Percentiles rank a stretch among this genome's conserved stretches.
Conservation (phyloP, 1,140 invertebrate species). For the Nebria ingens region DNA sequence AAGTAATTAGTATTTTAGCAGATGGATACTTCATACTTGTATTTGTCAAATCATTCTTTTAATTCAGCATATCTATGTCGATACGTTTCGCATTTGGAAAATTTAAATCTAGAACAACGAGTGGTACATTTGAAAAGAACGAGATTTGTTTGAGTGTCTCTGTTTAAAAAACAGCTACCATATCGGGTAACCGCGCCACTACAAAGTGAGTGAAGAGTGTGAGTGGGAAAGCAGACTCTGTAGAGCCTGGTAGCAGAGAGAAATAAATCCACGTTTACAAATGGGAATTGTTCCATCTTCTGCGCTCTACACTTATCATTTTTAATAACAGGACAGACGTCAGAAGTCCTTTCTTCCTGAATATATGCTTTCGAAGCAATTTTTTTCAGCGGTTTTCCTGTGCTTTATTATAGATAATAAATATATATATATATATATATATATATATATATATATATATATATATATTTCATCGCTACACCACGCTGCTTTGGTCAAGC, state of each 20-base stretch:
- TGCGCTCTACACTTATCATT: slow-evolving; percentile 1
- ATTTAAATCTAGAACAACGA: too few species aligned
- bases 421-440: background rate
- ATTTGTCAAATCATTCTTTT: too few species aligned
- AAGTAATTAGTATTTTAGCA: too few species aligned
- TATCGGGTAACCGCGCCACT: background rate
- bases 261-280: slow-evolving; percentile 9
- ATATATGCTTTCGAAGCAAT: slow-evolving; percentile 5
- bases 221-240: background rate
- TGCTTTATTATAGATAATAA: slow-evolving; percentile 5
- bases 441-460: too few species aligned
- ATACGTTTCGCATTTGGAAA: too few species aligned
- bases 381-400: background rate
- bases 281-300: slow-evolving; percentile 4
- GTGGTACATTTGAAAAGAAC: too few species aligned
- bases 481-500: background rate
- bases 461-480: too few species aligned
- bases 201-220: background rate
- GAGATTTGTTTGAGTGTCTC: background rate
- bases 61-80: too few species aligned
- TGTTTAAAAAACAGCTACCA: background rate
- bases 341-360: slow-evolving; percentile 6
- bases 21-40: too few species aligned
- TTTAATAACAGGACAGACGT: slow-evolving; percentile 8
- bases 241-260: background rate